These are phyloP conservation scores for Ceyx cyanopectus DNA, from an alignment of 2,113 vertebrate species.

Conservation along the genomic window DNA sequence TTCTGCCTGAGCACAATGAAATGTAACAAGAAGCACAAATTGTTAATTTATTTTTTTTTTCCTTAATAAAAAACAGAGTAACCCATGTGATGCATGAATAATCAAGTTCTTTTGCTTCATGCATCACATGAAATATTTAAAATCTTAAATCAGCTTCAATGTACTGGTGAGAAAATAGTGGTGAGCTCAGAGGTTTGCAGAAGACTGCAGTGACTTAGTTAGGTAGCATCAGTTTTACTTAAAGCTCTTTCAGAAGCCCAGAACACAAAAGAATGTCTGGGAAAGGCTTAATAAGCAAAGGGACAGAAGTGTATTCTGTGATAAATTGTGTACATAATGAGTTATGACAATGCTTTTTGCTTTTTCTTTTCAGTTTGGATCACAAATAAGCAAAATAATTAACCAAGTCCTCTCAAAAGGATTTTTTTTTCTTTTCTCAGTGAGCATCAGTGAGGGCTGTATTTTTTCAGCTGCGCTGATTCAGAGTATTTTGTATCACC, in stretches of 20 bases:
- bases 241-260: conserved; percentile 43
- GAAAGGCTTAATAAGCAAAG: conserved; percentile 44
- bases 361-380: conserved; percentile 53
- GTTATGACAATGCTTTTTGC: conserved; percentile 55
- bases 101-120: not conserved
- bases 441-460: conserved; percentile 45
- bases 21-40: not conserved
- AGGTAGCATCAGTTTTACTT: conserved; percentile 23
- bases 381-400: conserved; percentile 64
- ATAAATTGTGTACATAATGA: conserved; percentile 55
- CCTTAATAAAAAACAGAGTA: not conserved
- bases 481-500: conserved; percentile 67
- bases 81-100: not conserved
- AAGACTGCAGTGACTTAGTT: not conserved
- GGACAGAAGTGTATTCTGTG: conserved; percentile 36
- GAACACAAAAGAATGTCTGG: conserved; percentile 56
- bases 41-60: not conserved
- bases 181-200: not conserved
- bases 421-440: not conserved
- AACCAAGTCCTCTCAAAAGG: conserved; percentile 42
- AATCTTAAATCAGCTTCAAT: not conserved
- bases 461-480: conserved; percentile 62
- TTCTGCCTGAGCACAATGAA: not conserved
- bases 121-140: not conserved
- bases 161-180: not conserved